Conservation (phyloP, 2,113 vertebrate species). For the Corynorhinus townsendii region DNA sequence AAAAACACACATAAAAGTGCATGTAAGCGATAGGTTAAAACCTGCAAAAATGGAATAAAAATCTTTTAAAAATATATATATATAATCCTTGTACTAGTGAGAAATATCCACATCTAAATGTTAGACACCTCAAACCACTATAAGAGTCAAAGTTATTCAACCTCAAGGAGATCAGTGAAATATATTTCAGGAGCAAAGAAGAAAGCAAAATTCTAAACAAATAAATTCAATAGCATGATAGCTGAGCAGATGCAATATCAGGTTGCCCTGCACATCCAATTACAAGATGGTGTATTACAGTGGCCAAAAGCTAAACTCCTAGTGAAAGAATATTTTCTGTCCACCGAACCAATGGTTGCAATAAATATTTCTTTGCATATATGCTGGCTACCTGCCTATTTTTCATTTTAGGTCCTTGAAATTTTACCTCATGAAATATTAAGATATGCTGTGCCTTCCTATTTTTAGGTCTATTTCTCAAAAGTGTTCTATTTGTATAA, state of each 20-base stretch:
- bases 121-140: constrained; percentile 41
- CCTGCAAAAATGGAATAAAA: neutral
- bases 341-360: neutral
- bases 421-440: constrained; percentile 78
- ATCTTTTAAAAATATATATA: neutral
- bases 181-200: neutral
- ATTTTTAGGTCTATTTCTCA: constrained; percentile 75
- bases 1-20: neutral
- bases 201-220: neutral
- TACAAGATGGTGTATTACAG: neutral
- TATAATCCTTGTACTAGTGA: neutral
- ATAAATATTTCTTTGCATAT: constrained; percentile 53
- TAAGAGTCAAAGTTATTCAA: neutral
- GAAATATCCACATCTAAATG: neutral
- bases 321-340: neutral
- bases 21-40: neutral
- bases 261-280: neutral
- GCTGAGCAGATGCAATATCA: neutral
- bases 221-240: neutral
- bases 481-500: constrained; percentile 71
- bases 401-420: constrained; percentile 74
- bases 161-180: neutral
- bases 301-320: constrained; percentile 11
- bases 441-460: constrained; percentile 60
- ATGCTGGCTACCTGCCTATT: constrained; percentile 69